Evolutionary conservation across 2,888 invertebrate genomes (phyloP).

Genomic region (Odontocolon sp.): DNA sequence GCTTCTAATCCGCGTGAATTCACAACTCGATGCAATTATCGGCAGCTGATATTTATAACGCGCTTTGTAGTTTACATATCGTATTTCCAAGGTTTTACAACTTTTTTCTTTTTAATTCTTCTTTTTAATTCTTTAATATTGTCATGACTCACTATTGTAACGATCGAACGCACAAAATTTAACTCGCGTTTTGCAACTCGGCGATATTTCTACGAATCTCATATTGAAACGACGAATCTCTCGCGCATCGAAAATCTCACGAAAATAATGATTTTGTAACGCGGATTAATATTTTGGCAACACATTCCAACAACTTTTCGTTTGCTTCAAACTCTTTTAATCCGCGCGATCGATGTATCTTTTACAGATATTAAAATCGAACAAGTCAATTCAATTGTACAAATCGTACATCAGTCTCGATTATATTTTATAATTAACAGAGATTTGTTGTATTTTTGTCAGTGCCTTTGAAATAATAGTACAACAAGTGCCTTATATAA

Average conservation of each 20-base stretch:
- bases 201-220: constrained; percentile 33
- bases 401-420: constrained; percentile 23
- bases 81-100: constrained; percentile 23
- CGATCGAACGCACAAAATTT: constrained; percentile 4
- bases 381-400: constrained; percentile 14
- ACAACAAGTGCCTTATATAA: constrained; percentile 56
- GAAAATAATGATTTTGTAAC: constrained; percentile 4
- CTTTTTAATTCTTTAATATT: constrained; percentile 18
- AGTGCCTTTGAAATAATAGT: constrained; percentile 45
- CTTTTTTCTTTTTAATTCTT: not conserved
- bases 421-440: constrained; percentile 18
- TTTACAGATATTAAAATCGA: not conserved
- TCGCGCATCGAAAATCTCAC: not conserved
- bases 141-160: constrained; percentile 37
- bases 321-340: constrained; percentile 41
- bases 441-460: constrained; percentile 31
- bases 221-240: constrained; percentile 3
- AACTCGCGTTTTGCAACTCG: not conserved
- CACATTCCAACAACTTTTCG: constrained; percentile 52
- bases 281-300: constrained; percentile 44
- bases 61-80: constrained; percentile 31
- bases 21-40: not conserved
- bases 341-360: not conserved
- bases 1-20: constrained; percentile 6
- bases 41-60: constrained; percentile 6